Base-by-base conservation (phyloP, 2,797 vertebrate species). In the Diplodus sargus region DNA sequence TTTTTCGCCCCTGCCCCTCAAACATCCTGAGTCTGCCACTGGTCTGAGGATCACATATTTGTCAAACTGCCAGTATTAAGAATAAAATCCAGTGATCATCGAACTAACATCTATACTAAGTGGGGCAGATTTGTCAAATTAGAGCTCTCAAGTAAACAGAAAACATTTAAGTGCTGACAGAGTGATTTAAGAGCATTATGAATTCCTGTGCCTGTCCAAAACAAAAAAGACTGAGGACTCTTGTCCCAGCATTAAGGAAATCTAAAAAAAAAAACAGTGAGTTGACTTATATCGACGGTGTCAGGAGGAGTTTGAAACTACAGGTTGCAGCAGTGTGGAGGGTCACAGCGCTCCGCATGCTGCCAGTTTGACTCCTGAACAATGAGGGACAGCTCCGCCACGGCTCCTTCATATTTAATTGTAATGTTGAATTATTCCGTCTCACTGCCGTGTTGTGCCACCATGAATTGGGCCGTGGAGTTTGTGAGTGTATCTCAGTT, bases 381-480 rank as follows among this genome's bases (percentile, higher is more conserved):
- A 59, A 79, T 34, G 76, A 85, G 89, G 84, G 87, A 81, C 85
- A 48, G 66, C 77, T 58, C 79, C 49, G 20, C 87, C 85, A 20
- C 58, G 0, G 61, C 91, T 92, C 82, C 74, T 95, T 84, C 92
- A 95, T 95, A 93, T 95, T 95, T 95, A 87, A 95, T 94, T 60
- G 82, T 90, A 81, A 77, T 68, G 84, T 91, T 95, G 89, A 95
- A 95, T 95, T 92, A 95, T 95, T 96, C 93, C 91, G 91, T 86
- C 91, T 75, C 76, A 34, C 84, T 85, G 91, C 78, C 82, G 83
- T 93, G 92, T 94, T 92, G 93, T 92, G 89, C 94, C 92, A 90
- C 87, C 75, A 85, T 84, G 92, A 83, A 89, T 92, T 92, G 93
- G 89, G 91, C 88, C 76, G 5, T 47, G 63, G 87, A 87, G 86